These are phyloP conservation scores for Anagrus nilaparvatae DNA, from an alignment of 1,140 invertebrate genomes.

Conservation along the genomic window DNA sequence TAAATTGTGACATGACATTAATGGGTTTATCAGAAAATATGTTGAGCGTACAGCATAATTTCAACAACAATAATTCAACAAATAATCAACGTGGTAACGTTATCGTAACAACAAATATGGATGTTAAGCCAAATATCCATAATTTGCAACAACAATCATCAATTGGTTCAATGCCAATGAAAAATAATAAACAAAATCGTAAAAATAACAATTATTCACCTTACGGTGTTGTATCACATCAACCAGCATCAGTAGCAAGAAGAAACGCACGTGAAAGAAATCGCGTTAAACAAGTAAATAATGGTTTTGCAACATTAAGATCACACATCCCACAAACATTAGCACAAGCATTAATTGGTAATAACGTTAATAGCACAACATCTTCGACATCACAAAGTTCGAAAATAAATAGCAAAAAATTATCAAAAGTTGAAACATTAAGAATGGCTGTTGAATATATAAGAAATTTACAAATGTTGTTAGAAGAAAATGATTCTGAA, in stretches of 20 bases:
- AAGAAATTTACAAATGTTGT: slow-evolving; percentile 68
- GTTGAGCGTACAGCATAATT: slow-evolving; percentile 35
- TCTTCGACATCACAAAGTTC: slow-evolving; percentile 47
- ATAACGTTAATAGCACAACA: no score
- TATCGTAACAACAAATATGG: slow-evolving; percentile 24
- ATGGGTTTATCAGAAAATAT: slow-evolving; percentile 27
- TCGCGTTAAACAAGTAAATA: slow-evolving; percentile 90
- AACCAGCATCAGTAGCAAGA: slow-evolving; percentile 75
- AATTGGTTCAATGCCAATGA: no score
- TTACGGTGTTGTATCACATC: slow-evolving; percentile 40
- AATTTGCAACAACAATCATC: no score
- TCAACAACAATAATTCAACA: slow-evolving; percentile 28
- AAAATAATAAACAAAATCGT: no score
- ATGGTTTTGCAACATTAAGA: slow-evolving; percentile 78
- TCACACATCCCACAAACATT: slow-evolving; percentile 77
- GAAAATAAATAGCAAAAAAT: slow-evolving; percentile 63
- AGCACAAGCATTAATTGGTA: slow-evolving; percentile 50
- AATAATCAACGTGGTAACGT: slow-evolving; percentile 33
- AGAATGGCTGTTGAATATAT: slow-evolving; percentile 92
- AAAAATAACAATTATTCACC: no score
- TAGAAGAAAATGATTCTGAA: slow-evolving; percentile 58
- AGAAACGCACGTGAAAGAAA: slow-evolving; percentile 89
- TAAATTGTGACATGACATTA: slow-evolving; percentile 40
- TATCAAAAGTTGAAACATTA: slow-evolving; percentile 92
- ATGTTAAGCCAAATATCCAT: no score